These are phyloP conservation scores for Microplitis demolitor DNA, from an alignment of 1,140 invertebrate genomes.

Conservation along the genomic window DNA sequence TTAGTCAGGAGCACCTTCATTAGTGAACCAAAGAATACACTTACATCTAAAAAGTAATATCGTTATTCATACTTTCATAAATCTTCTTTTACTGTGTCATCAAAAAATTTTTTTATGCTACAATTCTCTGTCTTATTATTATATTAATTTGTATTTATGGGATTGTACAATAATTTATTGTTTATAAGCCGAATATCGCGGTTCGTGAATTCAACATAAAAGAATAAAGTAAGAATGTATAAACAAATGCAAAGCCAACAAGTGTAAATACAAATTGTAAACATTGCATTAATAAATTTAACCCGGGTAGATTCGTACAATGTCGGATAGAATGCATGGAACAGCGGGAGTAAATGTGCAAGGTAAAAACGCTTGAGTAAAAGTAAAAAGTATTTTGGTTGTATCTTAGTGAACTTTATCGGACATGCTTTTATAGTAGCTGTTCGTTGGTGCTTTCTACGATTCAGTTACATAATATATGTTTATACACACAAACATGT, in stretches of 20 bases:
- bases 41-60: neutral
- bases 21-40: neutral
- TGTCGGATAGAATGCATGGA: neutral
- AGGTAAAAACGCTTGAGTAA: neutral
- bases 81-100: neutral
- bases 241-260: neutral
- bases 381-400: neutral
- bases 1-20: conserved; percentile 14
- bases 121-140: neutral
- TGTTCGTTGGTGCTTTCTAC: neutral
- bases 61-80: neutral
- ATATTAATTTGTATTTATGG: neutral
- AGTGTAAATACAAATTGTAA: conserved; percentile 2
- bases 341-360: neutral
- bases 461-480: neutral
- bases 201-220: neutral
- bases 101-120: neutral
- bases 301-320: neutral
- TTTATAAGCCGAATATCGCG: no score
- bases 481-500: neutral
- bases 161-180: no score
- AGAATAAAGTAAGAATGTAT: neutral
- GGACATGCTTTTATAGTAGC: neutral
- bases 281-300: neutral
- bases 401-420: neutral